A percentile compares a stretch with the other conserved stretches of the same genome.
phyloP scores from a whole-genome alignment of 2,113 vertebrate genomes.

The Morone saxatilis region DNA sequence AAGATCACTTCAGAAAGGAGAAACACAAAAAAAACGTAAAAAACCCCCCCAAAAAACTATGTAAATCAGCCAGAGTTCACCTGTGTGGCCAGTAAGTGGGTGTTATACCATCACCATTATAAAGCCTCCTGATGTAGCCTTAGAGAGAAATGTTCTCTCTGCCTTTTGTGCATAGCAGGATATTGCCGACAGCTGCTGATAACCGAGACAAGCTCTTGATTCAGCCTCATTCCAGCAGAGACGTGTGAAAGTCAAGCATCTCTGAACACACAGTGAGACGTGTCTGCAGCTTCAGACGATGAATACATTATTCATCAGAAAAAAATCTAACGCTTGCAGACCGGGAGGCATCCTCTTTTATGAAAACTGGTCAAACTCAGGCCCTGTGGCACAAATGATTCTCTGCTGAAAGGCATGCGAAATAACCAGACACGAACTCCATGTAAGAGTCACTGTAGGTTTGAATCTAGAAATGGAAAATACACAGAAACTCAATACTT shows the following conservation, averaged over 20 bases:
- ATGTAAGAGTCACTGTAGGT: neutral
- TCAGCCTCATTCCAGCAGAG: constrained; percentile 78
- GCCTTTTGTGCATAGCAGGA: constrained; percentile 33
- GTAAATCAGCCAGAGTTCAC: neutral
- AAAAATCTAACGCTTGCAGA: constrained; percentile 60
- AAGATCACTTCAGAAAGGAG: neutral
- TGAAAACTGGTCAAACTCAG: constrained; percentile 51
- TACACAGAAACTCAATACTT: neutral
- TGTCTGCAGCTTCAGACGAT: constrained; percentile 62
- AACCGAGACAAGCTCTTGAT: constrained; percentile 62
- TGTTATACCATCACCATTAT: neutral
- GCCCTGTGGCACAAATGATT: constrained; percentile 40
- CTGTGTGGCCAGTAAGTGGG: neutral
- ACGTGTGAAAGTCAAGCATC: constrained; percentile 76
- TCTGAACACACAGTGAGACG: constrained; percentile 74
- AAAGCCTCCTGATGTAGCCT: constrained; percentile 10
- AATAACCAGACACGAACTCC: constrained; percentile 22
- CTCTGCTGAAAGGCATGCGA: constrained; percentile 26
- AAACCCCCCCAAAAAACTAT: neutral
- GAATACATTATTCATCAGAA: constrained; percentile 80
- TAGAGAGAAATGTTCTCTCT: constrained; percentile 24
- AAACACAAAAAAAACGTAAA: neutral
- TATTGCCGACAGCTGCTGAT: constrained; percentile 61
- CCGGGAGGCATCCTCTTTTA: constrained; percentile 43
- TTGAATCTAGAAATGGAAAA: neutral